Evolutionary conservation across 2,113 vertebrate genomes (phyloP), one percentile per base, ranked within the genome.

Genomic region (Sylvilagus bachmani): DNA sequence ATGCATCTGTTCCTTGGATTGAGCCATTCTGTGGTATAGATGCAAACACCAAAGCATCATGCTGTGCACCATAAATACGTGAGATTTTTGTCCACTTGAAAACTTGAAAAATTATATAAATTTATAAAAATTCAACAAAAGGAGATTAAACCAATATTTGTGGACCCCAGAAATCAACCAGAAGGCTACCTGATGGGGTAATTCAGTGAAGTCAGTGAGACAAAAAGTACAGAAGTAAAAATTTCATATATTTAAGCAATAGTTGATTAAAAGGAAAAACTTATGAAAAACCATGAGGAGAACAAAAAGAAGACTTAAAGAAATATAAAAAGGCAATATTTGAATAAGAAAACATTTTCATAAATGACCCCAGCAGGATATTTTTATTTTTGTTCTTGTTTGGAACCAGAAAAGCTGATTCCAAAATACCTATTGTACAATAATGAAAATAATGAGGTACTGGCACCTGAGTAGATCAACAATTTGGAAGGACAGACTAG

Each of bases 391-490:
- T 74, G 33, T 58, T 70, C 91, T 83, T 71, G 36, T 75, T 62
- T 73, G 64, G 24, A 95, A 87, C 24, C 33, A 22, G 71, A 77
- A n/a, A 67, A 58, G 13, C 22, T 61, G 55, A 62, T 86, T 80
- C 10, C 69, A 66, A 89, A 96, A 80, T 89, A 73, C 3, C 5
- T 94, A 49, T 49, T 93, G 31, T 96, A 44, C 29, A 83, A 1
- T 80, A 92, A 73, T 58, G 22, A 88, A 66, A 24, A 70, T 66
- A 75, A 93, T 27, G 36, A 79, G 33, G 22, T 75, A 31, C 17
- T 51, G 31, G 29, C 36, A 71, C 62, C 29, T 51, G 17, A 86
- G 21, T 74, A 16, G 29, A 51, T 89, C 55, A 91, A 13, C 58
- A 89, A 74, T 38, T 64, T 86, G 87, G 36, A 88, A 16, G 66